A percentile compares a stretch with the other conserved stretches of the same genome.
phyloP scores from a whole-genome alignment of 2,888 invertebrate species.

The Saturnia pavonia region DNA sequence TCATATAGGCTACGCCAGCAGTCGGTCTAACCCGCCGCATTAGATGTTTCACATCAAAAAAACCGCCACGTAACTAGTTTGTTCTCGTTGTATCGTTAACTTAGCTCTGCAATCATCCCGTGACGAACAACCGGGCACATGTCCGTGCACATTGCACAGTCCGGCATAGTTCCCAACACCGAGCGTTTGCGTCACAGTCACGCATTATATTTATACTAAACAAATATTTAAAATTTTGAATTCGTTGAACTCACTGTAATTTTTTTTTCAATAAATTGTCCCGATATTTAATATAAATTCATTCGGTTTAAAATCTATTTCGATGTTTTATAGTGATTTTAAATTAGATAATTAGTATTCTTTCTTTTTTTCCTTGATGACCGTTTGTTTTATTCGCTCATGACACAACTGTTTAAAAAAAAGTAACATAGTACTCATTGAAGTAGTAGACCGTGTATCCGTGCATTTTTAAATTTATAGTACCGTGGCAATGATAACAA shows the following conservation, averaged over 20 bases:
- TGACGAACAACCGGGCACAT: conserved; percentile 43
- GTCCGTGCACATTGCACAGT: conserved; percentile 56
- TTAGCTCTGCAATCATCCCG: conserved; percentile 43
- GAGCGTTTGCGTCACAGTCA: conserved; percentile 40
- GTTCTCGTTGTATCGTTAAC: conserved; percentile 41
- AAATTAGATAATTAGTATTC: not conserved
- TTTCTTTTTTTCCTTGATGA: not conserved
- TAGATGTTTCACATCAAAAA: not conserved
- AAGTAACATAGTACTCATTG: not conserved
- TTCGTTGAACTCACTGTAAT: not conserved
- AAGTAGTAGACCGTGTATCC: conserved; percentile 47
- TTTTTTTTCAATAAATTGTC: no score
- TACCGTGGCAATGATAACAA: conserved; percentile 33
- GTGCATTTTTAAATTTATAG: conserved; percentile 31
- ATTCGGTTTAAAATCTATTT: not conserved
- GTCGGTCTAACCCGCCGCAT: no score
- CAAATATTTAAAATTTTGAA: not conserved
- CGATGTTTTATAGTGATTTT: not conserved
- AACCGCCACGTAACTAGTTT: not conserved
- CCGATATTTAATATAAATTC: not conserved
- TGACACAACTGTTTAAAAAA: not conserved
- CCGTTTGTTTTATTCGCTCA: not conserved
- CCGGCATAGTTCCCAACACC: conserved; percentile 50
- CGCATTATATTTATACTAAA: not conserved
- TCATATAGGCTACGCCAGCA: no score